Conservation (phyloP, 1,140 invertebrate species). For the Monochamus saltuarius region DNA sequence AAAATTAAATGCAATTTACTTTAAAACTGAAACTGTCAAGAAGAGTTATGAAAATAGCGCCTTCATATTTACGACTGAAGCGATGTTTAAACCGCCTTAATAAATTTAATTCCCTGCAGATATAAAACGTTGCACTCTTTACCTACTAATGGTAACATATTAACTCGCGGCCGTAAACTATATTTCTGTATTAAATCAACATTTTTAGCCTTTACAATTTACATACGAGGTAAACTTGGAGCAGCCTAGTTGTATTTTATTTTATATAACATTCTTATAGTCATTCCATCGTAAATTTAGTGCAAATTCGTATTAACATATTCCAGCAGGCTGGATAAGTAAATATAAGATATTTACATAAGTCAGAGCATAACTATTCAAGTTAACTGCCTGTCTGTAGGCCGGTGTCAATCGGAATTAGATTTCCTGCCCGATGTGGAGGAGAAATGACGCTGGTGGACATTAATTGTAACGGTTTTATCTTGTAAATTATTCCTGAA, state of each 20-base stretch:
- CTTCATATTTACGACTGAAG: slow-evolving; percentile 11
- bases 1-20: not conserved
- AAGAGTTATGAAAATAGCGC: slow-evolving; percentile 10
- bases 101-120: slow-evolving; percentile 14
- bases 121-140: slow-evolving; percentile 7
- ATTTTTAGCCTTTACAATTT: slow-evolving; percentile 22
- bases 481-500: slow-evolving; percentile 25
- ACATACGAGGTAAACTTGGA: slow-evolving; percentile 21
- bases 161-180: slow-evolving; percentile 27
- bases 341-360: slow-evolving; percentile 31
- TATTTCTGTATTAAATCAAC: slow-evolving; percentile 30
- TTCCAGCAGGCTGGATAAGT: slow-evolving; percentile 17
- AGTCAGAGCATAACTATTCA: slow-evolving; percentile 25
- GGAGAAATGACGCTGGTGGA: slow-evolving; percentile 25
- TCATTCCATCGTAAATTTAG: slow-evolving; percentile 27
- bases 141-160: slow-evolving; percentile 13
- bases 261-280: slow-evolving; percentile 28
- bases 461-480: slow-evolving; percentile 21
- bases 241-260: slow-evolving; percentile 17
- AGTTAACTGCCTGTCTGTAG: slow-evolving; percentile 30
- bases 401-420: slow-evolving; percentile 33
- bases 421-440: slow-evolving; percentile 29
- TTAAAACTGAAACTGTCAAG: too few relatives aligned
- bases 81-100: slow-evolving; percentile 7
- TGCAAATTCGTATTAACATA: slow-evolving; percentile 30